Evolutionary conservation across 2,797 vertebrate genomes (phyloP).

Genomic region (Lerista edwardsae): DNA sequence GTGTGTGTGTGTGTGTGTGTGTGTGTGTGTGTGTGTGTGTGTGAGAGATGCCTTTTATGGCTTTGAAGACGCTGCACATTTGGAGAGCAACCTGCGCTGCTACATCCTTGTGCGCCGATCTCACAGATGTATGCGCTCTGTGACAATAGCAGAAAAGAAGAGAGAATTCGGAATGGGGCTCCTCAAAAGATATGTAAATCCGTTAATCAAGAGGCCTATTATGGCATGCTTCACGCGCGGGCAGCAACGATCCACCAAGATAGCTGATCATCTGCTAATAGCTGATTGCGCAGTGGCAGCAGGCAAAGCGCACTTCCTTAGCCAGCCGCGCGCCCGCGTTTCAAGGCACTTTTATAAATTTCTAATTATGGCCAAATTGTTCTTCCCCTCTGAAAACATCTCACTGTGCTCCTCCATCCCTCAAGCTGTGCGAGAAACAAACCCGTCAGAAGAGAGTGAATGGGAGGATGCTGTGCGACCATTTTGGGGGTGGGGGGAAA

Average conservation of each 20-base stretch:
- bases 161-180: conserved; percentile 76
- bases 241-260: conserved; percentile 74
- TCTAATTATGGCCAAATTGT: conserved; percentile 81
- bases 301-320: conserved; percentile 72
- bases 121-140: conserved; percentile 75
- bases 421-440: conserved; percentile 41
- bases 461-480: not conserved
- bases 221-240: conserved; percentile 68
- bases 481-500: not conserved
- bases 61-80: conserved; percentile 7
- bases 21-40: too few species aligned
- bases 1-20: too few species aligned
- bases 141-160: conserved; percentile 75
- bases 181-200: conserved; percentile 85
- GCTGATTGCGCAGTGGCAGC: conserved; percentile 75
- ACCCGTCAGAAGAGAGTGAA: conserved; percentile 15
- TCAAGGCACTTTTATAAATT: conserved; percentile 80
- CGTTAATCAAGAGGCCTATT: conserved; percentile 83
- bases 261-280: conserved; percentile 84
- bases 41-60: not conserved
- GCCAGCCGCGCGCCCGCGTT: conserved; percentile 72
- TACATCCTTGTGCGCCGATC: conserved; percentile 66
- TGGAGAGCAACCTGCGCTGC: conserved; percentile 64
- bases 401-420: conserved; percentile 63
- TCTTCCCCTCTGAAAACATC: conserved; percentile 73